phyloP scores from a whole-genome alignment of 2,113 vertebrate genomes.

The Vidua chalybeata region DNA sequence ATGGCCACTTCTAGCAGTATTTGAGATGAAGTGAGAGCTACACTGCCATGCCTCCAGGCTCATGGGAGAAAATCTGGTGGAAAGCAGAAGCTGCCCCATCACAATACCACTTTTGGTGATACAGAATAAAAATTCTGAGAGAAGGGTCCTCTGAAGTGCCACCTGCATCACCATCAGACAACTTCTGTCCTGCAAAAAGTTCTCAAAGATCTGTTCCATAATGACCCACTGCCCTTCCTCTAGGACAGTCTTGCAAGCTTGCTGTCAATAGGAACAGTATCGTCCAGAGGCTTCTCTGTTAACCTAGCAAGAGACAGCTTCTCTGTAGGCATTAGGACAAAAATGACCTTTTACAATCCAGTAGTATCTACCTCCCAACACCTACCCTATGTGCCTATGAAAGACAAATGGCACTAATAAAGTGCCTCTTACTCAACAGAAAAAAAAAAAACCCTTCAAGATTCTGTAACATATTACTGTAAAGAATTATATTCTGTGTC shows the following conservation, averaged over 20 bases:
- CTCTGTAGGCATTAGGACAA: background rate
- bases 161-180: background rate
- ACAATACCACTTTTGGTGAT: background rate
- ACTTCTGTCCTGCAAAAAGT: background rate
- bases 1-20: background rate
- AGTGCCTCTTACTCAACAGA: background rate
- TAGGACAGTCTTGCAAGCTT: background rate
- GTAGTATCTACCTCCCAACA: background rate
- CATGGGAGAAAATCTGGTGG: background rate
- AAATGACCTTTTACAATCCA: background rate
- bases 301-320: background rate
- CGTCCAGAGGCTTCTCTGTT: background rate
- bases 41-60: fast-evolving
- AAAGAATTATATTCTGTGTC: background rate
- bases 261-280: background rate
- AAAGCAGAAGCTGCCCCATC: background rate
- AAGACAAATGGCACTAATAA: background rate
- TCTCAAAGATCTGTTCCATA: background rate
- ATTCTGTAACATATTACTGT: background rate
- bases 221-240: background rate
- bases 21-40: background rate
- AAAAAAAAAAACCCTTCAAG: background rate
- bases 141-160: background rate
- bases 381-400: background rate
- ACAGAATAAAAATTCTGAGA: background rate